Base-by-base conservation (phyloP, 2,888 invertebrate species). In the Lypha dubia region DNA sequence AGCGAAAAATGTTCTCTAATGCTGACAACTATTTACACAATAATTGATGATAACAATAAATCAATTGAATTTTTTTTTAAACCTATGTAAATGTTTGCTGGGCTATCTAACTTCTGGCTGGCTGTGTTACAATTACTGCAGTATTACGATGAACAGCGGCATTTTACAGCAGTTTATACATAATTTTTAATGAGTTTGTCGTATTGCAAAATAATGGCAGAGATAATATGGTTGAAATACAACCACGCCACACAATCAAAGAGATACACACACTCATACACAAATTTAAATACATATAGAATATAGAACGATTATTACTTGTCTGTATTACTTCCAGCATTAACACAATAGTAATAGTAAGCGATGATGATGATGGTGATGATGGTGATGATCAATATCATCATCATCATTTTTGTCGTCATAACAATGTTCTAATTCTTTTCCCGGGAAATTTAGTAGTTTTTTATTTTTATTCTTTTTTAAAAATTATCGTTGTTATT, bases 131-230 rank as follows among this genome's bases (percentile, higher is more conserved):
- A 83, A 73, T 73, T 73, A 73, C 77, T 62, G 71, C 73, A 60
- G 77, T 65, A 79, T 67, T 79, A 79, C 53, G 44, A 60, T 32
- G 51, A 60, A 32, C 60, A 71, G 28, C 60, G 28, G 13, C 68
- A 46, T 13, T 41, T n/a, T 32, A 35, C 51, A 75, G 13, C 63
- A 74, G 20, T 70, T 35, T 75, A 56, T 51, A 60, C 46, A 70
- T 71, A 79, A 75, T 76, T 84, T 83, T 79, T 84, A 84, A 84
- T 84, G 83, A 84, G 71, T 84, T 83, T 79, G 83, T 76, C 79
- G 79, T 84, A 79, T 79, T 79, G 65, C 79, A 75, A 74, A 74
- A 79, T 83, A 74, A 75, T 70, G 49, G 41, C 38, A 73, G 41
- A 82, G 63, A 82, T 76, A 73, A 80, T 73, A 73, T 73, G 73